Evolutionary conservation across 1,140 invertebrate species (phyloP).

Genomic region (Myzus persicae): DNA sequence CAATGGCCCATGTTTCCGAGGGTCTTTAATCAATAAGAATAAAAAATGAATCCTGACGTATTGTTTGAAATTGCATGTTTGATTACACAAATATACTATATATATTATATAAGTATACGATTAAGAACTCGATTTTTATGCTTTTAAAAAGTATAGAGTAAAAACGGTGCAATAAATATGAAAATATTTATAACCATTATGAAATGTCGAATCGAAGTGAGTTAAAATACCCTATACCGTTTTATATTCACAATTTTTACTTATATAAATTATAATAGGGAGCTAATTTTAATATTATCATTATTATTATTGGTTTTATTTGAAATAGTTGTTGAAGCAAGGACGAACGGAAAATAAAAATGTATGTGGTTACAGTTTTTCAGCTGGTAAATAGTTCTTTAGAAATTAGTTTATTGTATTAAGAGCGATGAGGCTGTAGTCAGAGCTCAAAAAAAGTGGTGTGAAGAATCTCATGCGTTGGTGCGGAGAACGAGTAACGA

Average conservation of each 20-base stretch:
- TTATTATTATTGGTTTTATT: neutral
- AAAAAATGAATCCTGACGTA: too few species aligned
- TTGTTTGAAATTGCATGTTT: neutral
- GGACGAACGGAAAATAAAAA: neutral
- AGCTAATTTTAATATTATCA: neutral
- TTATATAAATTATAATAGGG: neutral
- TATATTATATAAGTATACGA: too few species aligned
- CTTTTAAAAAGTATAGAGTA: neutral
- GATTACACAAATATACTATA: too few species aligned
- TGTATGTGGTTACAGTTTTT: neutral
- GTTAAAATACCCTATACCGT: neutral
- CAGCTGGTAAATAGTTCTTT: neutral
- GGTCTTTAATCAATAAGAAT: too few species aligned
- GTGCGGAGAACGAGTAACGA: neutral
- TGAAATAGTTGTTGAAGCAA: neutral
- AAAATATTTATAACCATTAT: neutral
- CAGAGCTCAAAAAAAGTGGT: slow-evolving; percentile 7
- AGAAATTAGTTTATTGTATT: neutral
- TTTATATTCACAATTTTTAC: neutral
- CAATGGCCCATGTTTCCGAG: too few species aligned
- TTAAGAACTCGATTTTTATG: neutral
- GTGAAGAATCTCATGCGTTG: neutral
- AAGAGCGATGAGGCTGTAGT: neutral
- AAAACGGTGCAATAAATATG: too few species aligned
- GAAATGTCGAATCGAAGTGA: neutral